phyloP scores from a whole-genome alignment of 2,888 invertebrate genomes.

The Chorisops tibialis region DNA sequence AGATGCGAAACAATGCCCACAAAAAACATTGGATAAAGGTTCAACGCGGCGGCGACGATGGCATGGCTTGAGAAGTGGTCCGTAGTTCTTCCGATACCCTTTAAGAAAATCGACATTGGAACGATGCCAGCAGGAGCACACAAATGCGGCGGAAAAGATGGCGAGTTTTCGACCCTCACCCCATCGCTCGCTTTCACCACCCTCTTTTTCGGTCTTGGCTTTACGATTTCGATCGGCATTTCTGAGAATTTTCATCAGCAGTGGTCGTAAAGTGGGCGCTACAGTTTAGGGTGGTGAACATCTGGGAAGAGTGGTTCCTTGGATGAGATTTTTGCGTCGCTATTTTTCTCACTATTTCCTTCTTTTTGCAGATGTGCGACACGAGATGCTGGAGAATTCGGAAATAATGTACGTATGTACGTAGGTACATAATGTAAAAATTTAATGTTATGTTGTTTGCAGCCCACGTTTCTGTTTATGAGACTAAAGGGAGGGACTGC shows the following conservation, averaged over 20 bases:
- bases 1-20: too few relatives aligned
- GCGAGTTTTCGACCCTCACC: not conserved
- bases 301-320: conserved; percentile 12
- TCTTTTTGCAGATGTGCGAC: too few relatives aligned
- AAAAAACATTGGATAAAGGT: too few relatives aligned
- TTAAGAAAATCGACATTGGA: not conserved
- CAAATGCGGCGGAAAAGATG: too few relatives aligned
- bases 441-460: not conserved
- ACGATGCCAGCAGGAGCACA: conserved; percentile 8
- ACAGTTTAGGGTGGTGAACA: conserved; percentile 2
- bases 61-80: too few relatives aligned
- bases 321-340: conserved; percentile 9
- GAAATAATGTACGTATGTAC: not conserved
- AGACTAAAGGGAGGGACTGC: too few relatives aligned
- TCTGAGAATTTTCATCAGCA: conserved; percentile 33
- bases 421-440: not conserved
- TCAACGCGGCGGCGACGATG: too few relatives aligned
- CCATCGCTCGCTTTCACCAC: not conserved
- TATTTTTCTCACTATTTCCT: not conserved
- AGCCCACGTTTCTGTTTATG: not conserved
- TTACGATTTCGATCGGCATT: conserved; percentile 8
- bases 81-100: too few relatives aligned
- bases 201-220: not conserved
- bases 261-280: conserved; percentile 19
- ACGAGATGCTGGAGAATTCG: conserved; percentile 17